A percentile compares a stretch with the other conserved stretches of the same genome.
phyloP scores from a whole-genome alignment of 2,888 invertebrate species.

The Acleris sparsana region DNA sequence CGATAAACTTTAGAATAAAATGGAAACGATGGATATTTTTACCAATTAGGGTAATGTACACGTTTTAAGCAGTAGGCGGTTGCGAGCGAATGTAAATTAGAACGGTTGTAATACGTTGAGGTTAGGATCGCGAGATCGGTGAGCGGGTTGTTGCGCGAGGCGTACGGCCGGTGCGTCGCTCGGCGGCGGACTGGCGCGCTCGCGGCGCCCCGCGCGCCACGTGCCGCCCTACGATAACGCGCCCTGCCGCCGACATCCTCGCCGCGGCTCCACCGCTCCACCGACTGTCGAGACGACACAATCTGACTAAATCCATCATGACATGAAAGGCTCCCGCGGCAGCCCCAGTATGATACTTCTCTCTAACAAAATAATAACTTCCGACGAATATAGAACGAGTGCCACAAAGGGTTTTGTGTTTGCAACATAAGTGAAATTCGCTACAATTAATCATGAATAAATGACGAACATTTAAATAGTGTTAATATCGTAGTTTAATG shows the following conservation, averaged over 20 bases:
- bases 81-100: slow-evolving; percentile 25
- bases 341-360: slow-evolving; percentile 46
- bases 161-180: slow-evolving; percentile 76
- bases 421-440: not conserved
- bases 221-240: slow-evolving; percentile 65
- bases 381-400: slow-evolving; percentile 34
- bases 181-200: slow-evolving; percentile 71
- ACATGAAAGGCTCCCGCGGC: slow-evolving; percentile 56
- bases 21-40: slow-evolving; percentile 7
- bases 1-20: slow-evolving; percentile 70
- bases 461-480: too few relatives aligned
- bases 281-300: slow-evolving; percentile 53
- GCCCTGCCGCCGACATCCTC: slow-evolving; percentile 47
- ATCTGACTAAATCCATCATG: slow-evolving; percentile 63
- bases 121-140: slow-evolving; percentile 74
- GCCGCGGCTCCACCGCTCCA: slow-evolving; percentile 33
- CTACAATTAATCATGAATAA: too few relatives aligned
- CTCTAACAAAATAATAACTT: slow-evolving; percentile 42
- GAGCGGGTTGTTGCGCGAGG: slow-evolving; percentile 67
- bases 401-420: slow-evolving; percentile 16
- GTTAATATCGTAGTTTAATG: too few relatives aligned
- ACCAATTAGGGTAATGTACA: slow-evolving; percentile 5
- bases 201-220: slow-evolving; percentile 56
- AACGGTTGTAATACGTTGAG: slow-evolving; percentile 70
- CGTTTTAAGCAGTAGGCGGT: slow-evolving; percentile 4